phyloP scores from a whole-genome alignment of 2,888 invertebrate species.

The Horisme vitalbata region DNA sequence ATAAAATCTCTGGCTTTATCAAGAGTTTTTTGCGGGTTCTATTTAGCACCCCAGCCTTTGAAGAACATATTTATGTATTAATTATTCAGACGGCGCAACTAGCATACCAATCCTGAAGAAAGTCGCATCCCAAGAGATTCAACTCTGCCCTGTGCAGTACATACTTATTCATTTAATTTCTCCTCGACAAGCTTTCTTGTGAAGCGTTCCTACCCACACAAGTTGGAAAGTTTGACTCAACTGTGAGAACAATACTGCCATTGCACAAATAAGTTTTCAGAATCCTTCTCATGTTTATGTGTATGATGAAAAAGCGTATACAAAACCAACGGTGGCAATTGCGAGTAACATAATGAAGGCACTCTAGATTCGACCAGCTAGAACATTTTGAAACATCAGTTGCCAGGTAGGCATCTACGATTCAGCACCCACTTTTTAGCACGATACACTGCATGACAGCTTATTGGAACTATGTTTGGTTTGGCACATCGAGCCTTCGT shows the following conservation, averaged over 20 bases:
- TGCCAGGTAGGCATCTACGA: too few species aligned
- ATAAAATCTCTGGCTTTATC: too few species aligned
- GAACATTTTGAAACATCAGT: too few species aligned
- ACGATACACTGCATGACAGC: not conserved
- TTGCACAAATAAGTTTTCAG: too few species aligned
- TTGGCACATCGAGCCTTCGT: conserved; percentile 18
- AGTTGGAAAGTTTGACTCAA: conserved; percentile 8
- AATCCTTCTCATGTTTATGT: too few species aligned
- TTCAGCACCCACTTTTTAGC: too few species aligned
- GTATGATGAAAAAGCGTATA: too few species aligned
- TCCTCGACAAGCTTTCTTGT: conserved; percentile 24
- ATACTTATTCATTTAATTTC: conserved; percentile 22
- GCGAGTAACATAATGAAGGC: too few species aligned
- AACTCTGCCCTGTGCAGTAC: conserved; percentile 21
- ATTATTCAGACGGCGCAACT: not conserved
- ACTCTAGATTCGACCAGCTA: too few species aligned
- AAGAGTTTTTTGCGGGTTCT: too few species aligned
- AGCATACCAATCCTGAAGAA: conserved; percentile 18
- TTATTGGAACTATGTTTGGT: conserved; percentile 1
- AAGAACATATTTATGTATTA: conserved; percentile 2
- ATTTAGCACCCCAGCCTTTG: not conserved
- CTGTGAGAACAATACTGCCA: not conserved
- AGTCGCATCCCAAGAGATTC: conserved; percentile 13
- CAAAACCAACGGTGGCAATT: too few species aligned
- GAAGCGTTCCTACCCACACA: conserved; percentile 1